Evolutionary conservation across 2,797 vertebrate genomes (phyloP).

Genomic region (Anabacerthia variegaticeps): DNA sequence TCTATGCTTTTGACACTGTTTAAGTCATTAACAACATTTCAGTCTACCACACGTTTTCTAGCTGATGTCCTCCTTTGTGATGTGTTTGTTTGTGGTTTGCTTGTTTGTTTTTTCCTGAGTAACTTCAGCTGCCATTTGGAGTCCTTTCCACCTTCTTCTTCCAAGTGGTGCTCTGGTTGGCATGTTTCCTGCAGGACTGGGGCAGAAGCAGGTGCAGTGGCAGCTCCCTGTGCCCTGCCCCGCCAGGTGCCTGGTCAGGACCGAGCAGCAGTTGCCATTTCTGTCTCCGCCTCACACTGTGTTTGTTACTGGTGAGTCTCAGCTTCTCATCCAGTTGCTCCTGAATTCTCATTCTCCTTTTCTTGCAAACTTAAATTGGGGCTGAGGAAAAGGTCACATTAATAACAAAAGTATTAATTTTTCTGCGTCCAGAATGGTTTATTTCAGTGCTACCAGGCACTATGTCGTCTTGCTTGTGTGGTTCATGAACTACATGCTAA

Average conservation of each 20-base stretch:
- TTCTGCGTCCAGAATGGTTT: background rate
- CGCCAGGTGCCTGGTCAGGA: accelerated
- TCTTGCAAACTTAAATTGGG: background rate
- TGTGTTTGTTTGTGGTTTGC: background rate
- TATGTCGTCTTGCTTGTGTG: conserved; percentile 45
- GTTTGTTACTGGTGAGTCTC: background rate
- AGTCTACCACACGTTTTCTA: background rate
- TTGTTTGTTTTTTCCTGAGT: no score
- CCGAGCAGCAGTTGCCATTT: background rate
- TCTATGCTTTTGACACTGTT: background rate
- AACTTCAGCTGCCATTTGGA: background rate
- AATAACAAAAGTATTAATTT: conserved; percentile 64
- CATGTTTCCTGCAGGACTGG: accelerated
- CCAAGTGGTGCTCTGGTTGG: background rate
- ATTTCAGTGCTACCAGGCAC: conserved; percentile 31
- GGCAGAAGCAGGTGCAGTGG: background rate
- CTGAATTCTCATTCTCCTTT: background rate
- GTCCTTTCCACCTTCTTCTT: background rate
- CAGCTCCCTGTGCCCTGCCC: background rate
- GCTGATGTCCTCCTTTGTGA: background rate
- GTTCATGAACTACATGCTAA: conserved; percentile 68
- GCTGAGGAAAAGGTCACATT: conserved; percentile 53
- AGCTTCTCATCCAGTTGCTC: background rate
- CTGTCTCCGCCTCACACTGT: background rate
- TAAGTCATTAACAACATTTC: background rate